Evolutionary conservation across 2,888 invertebrate species (phyloP), one percentile per base, ranked within the genome.

Genomic region (Leptopilina myrica): DNA sequence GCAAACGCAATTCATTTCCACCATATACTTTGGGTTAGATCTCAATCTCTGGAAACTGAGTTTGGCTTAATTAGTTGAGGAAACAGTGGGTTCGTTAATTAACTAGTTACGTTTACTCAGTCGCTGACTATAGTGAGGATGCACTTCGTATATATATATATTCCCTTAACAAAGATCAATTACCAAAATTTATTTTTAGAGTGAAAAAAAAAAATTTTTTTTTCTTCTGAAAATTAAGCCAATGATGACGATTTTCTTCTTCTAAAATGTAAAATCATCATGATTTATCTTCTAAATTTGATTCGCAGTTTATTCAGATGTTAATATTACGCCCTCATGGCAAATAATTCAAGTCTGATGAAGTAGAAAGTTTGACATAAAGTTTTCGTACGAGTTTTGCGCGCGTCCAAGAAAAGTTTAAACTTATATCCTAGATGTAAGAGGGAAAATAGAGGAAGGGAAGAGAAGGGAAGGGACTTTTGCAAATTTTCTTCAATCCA

Each of bases 41-140:
- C 73, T 73, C 73, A 73, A 73, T 73, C 73, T 73, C 33, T 14
- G 56, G 56, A 73, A 73, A 73, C 73, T 56, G 33, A 73, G 73
- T 73, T 20, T 73, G 9, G 56, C 40, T 15, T 73, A 73, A 73
- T 73, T 73, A 73, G 73, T 73, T 56, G 56, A 40, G 56, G 73
- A 73, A 73, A 73, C 56, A 73, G 40, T 73, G 73, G 40, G 56
- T 73, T 56, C 40, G 73, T 73, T 73, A 73, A 73, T 73, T 73
- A 73, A 73, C 73, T 56, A 73, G 73, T 73, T 73, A 73, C 73
- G 56, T 59, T 73, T 56, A 40, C n/a, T 5, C 11, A 40, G 43
- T 43, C 49, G 33, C n/a, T 33, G 26, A 53, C 20, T 40, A 7
- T 43, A 15, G 33, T 56, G 33, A 67, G 67, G 67, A 56, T 73